These are phyloP conservation scores for Pachyramphus minor DNA, from an alignment of 2,113 vertebrate genomes.

Conservation along the genomic window DNA sequence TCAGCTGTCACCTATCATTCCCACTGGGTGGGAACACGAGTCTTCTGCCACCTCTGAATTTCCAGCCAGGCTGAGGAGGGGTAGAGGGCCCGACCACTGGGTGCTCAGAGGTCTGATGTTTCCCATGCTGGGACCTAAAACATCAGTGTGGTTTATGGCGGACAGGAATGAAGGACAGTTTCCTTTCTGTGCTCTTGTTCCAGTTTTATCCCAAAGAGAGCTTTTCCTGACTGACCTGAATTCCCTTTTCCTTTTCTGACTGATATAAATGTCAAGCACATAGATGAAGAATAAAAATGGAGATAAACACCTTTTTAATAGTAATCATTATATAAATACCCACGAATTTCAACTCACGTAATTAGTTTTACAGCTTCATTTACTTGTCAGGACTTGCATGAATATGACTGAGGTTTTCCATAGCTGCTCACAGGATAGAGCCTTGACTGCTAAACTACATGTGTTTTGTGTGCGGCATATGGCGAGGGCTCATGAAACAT, in stretches of 20 bases:
- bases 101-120: neutral
- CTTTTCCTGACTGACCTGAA: neutral
- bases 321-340: neutral
- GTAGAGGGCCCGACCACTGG: neutral
- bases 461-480: neutral
- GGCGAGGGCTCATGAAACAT: neutral
- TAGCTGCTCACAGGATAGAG: neutral
- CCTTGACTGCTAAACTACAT: neutral
- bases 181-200: neutral
- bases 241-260: neutral
- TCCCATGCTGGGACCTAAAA: neutral
- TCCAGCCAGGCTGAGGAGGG: neutral
- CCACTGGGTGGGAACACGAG: rapidly evolving
- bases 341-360: neutral
- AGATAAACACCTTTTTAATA: neutral
- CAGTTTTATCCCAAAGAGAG: neutral
- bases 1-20: neutral
- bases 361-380: neutral
- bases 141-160: neutral
- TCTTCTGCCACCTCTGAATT: neutral
- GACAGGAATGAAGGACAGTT: rapidly evolving
- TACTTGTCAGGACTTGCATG: neutral
- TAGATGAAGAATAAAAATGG: neutral
- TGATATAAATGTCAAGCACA: neutral
- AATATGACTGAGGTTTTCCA: neutral